Evolutionary conservation across 2,113 vertebrate genomes (phyloP).

Genomic region (Lathamus discolor): DNA sequence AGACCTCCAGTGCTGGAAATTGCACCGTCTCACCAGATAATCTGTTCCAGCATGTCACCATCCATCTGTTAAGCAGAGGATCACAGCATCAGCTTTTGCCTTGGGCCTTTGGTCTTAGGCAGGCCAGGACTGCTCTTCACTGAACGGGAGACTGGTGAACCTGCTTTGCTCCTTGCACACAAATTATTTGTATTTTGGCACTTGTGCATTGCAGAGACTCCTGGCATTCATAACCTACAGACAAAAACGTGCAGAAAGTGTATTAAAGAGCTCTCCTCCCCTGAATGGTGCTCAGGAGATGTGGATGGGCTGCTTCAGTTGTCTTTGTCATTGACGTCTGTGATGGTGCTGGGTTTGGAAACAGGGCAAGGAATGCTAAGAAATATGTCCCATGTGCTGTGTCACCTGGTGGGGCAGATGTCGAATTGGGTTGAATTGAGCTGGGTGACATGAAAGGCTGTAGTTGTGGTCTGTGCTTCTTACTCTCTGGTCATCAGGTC

Average conservation of each 20-base stretch:
- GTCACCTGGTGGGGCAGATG: background rate
- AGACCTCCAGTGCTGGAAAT: constrained; percentile 47
- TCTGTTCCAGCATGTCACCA: constrained; percentile 49
- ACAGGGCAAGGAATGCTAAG: background rate
- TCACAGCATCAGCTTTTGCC: constrained; percentile 49
- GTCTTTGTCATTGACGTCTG: background rate
- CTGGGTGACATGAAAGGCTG: background rate
- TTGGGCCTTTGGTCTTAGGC: background rate
- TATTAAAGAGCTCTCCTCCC: background rate
- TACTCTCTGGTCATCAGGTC: background rate
- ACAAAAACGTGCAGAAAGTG: background rate
- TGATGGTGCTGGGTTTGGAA: rapidly evolving
- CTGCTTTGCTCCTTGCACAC: background rate
- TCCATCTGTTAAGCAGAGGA: constrained; percentile 55
- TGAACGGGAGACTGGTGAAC: background rate
- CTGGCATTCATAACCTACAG: background rate
- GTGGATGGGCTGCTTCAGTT: background rate
- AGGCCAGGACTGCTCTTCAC: background rate
- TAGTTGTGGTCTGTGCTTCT: background rate
- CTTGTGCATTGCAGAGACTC: background rate
- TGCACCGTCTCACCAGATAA: constrained; percentile 30
- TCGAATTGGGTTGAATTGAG: background rate
- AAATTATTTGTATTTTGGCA: background rate
- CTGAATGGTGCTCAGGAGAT: background rate
- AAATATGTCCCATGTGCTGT: background rate